Conservation (phyloP, 2,888 invertebrate species). For the Folsomia candida region DNA sequence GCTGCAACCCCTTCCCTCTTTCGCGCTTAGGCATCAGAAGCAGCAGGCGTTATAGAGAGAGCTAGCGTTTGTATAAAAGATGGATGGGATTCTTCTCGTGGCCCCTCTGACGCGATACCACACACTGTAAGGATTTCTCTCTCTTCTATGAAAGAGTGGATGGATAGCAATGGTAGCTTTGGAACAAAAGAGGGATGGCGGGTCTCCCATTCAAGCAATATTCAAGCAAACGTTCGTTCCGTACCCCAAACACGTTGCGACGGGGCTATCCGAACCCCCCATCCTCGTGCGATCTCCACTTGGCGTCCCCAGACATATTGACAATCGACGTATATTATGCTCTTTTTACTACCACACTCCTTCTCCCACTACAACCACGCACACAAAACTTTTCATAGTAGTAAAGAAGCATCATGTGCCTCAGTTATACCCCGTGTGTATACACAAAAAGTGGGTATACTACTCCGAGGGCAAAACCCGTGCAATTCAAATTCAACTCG, state of each 20-base stretch:
- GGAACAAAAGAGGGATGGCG: constrained; percentile 12
- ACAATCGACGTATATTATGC: constrained; percentile 8
- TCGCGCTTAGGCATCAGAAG: too few species aligned
- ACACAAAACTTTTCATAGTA: background rate
- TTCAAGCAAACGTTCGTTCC: background rate
- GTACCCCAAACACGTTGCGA: background rate
- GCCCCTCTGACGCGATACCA: background rate
- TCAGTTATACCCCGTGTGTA: background rate
- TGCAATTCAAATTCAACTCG: background rate
- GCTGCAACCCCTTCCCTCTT: background rate
- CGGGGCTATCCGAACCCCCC: background rate
- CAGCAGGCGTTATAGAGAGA: too few species aligned
- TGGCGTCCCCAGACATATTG: background rate
- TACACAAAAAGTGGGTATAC: background rate
- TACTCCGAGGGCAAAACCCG: background rate
- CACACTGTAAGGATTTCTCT: background rate
- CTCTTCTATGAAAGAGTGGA: background rate
- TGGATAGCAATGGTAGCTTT: too few species aligned
- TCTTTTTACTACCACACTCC: background rate
- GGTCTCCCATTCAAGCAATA: constrained; percentile 7
- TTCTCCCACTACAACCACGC: background rate
- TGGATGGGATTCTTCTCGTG: constrained; percentile 42
- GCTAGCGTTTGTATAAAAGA: constrained; percentile 10
- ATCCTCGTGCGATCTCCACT: background rate
- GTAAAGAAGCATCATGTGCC: constrained; percentile 1